Percentiles rank a stretch among this genome's conserved stretches.
phyloP scores from a whole-genome alignment of 2,113 vertebrate genomes.

The Peromyscus polionotus region DNA sequence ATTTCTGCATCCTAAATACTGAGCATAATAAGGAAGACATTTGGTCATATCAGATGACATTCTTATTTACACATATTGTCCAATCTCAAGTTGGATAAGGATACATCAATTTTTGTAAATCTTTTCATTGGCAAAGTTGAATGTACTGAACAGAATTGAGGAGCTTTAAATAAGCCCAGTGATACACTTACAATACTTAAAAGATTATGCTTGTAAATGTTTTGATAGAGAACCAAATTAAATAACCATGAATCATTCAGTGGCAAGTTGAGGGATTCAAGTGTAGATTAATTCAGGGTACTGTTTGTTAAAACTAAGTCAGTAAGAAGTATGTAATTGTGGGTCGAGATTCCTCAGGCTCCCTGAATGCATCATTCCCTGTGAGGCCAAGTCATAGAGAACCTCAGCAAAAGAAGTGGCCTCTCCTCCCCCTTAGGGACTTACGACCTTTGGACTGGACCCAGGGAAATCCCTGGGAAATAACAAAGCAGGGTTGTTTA shows the following conservation, averaged over 20 bases:
- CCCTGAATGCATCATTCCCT: background rate
- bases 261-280: constrained; percentile 67
- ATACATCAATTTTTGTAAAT: constrained; percentile 62
- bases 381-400: background rate
- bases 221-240: constrained; percentile 79
- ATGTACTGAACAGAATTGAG: constrained; percentile 62
- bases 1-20: constrained; percentile 66
- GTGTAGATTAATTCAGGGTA: constrained; percentile 61
- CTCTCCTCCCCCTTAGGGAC: background rate
- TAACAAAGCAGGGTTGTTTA: constrained; percentile 72
- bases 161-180: constrained; percentile 73
- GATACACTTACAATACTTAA: constrained; percentile 76
- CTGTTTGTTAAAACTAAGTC: constrained; percentile 70
- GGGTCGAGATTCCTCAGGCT: constrained; percentile 20
- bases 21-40: constrained; percentile 52
- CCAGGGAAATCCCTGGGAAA: constrained; percentile 70
- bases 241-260: constrained; percentile 79
- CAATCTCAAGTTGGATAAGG: constrained; percentile 67
- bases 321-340: constrained; percentile 58
- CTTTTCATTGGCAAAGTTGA: constrained; percentile 76
- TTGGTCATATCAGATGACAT: constrained; percentile 76
- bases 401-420: background rate
- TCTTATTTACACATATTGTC: constrained; percentile 71
- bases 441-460: constrained; percentile 53
- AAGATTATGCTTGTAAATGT: constrained; percentile 80